These are phyloP conservation scores for Neodontobutis hainanensis DNA, from an alignment of 2,113 vertebrate genomes.

Conservation along the genomic window DNA sequence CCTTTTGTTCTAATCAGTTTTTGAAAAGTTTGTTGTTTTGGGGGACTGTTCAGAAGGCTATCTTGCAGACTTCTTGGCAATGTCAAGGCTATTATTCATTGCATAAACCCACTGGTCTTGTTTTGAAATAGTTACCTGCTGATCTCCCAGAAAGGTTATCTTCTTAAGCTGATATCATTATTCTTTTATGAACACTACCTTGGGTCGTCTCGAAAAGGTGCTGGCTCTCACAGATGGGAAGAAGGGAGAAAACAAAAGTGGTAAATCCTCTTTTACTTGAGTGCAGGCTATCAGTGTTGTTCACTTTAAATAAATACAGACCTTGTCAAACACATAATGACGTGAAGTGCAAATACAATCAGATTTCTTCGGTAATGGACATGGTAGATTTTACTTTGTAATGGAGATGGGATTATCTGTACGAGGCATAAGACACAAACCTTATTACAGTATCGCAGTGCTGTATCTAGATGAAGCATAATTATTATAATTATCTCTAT, in stretches of 20 bases:
- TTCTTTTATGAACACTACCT: constrained; percentile 21
- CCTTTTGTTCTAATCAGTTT: neutral
- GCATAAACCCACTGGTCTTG: constrained; percentile 14
- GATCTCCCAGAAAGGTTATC: constrained; percentile 8
- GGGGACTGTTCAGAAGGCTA: neutral
- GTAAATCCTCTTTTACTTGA: constrained; percentile 3
- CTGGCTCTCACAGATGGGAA: constrained; percentile 14
- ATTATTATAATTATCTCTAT: too few species aligned
- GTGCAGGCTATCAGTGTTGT: neutral
- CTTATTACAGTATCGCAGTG: too few species aligned
- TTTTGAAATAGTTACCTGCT: constrained; percentile 18
- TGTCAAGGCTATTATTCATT: constrained; percentile 8
- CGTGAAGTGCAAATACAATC: neutral
- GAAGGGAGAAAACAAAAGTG: constrained; percentile 8
- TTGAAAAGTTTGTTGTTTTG: neutral
- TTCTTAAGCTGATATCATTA: constrained; percentile 15
- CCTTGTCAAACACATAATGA: neutral
- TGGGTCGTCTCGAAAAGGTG: constrained; percentile 7
- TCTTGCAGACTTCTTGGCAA: constrained; percentile 1
- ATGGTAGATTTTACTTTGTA: too few species aligned
- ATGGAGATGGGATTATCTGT: too few species aligned
- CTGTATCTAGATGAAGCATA: too few species aligned
- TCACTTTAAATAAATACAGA: constrained; percentile 14
- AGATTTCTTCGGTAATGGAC: neutral
- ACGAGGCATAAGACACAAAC: too few species aligned